Evolutionary conservation across 2,888 invertebrate genomes (phyloP).

Genomic region (Ecliptopera silaceata): DNA sequence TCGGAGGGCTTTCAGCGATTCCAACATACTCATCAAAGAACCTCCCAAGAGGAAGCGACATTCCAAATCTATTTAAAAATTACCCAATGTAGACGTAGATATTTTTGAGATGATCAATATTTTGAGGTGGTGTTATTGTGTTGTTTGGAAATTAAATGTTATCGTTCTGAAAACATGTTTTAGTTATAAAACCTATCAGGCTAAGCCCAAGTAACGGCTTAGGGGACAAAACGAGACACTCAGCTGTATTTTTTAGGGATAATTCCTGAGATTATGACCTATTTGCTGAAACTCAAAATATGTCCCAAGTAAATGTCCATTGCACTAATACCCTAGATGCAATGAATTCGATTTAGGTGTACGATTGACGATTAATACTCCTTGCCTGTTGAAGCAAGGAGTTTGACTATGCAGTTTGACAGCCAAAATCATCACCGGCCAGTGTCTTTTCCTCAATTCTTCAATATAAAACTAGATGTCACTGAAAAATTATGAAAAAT

Average conservation of each 20-base stretch:
- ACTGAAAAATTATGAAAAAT: conserved; percentile 39
- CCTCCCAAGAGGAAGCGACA: conserved; percentile 63
- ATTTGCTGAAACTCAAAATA: too few species aligned
- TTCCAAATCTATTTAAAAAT: conserved; percentile 67
- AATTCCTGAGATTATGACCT: too few species aligned
- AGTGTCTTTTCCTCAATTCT: conserved; percentile 15
- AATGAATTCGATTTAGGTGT: too few species aligned
- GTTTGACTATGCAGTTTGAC: conserved; percentile 6
- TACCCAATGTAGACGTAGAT: not conserved
- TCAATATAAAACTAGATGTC: conserved; percentile 62
- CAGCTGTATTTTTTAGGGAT: too few species aligned
- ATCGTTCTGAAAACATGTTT: not conserved
- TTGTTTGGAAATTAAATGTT: conserved; percentile 12
- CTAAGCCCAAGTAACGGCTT: not conserved
- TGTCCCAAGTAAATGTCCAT: too few species aligned
- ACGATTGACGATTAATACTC: not conserved
- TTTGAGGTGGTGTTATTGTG: conserved; percentile 6
- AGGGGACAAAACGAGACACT: not conserved
- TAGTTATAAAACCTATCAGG: not conserved
- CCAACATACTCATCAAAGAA: conserved; percentile 61
- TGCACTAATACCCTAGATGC: too few species aligned
- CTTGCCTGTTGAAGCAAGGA: conserved; percentile 18
- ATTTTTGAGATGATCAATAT: not conserved
- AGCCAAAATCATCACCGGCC: conserved; percentile 17
- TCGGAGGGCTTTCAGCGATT: conserved; percentile 67